phyloP scores from a whole-genome alignment of 1,140 invertebrate species.

The Sarcophaga bullata region DNA sequence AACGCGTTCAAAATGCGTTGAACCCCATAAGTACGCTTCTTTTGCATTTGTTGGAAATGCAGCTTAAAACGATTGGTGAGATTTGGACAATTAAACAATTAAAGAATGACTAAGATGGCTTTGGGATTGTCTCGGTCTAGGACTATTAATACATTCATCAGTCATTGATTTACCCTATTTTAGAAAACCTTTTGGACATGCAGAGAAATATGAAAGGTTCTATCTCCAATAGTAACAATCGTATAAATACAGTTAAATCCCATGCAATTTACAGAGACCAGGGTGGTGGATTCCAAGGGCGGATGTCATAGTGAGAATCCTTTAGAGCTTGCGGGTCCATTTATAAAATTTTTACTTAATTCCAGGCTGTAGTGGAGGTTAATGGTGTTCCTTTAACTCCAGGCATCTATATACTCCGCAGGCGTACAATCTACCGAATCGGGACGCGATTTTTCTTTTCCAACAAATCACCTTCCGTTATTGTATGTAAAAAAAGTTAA shows the following conservation, averaged over 20 bases:
- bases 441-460: conserved; percentile 89
- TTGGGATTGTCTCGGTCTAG: conserved; percentile 88
- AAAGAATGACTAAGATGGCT: conserved; percentile 95
- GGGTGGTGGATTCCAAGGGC: conserved; percentile 99
- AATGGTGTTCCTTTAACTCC: conserved; percentile 87
- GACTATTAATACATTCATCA: conserved; percentile 96
- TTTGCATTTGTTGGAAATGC: conserved; percentile 93
- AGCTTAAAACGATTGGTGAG: conserved; percentile 90
- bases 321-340: conserved; percentile 89
- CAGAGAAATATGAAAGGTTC: conserved; percentile 96
- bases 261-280: conserved; percentile 87
- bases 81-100: conserved; percentile 93
- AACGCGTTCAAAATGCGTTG: conserved; percentile 97
- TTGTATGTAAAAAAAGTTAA: conserved; percentile 92
- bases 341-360: conserved; percentile 79
- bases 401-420: conserved; percentile 95
- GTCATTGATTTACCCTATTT: conserved; percentile 96
- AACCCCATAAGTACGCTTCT: conserved; percentile 87
- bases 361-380: conserved; percentile 85
- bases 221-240: conserved; percentile 96
- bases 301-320: conserved; percentile 89
- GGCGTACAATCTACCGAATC: conserved; percentile 96
- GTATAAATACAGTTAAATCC: conserved; percentile 95
- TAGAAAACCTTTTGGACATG: conserved; percentile 96
- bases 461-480: conserved; percentile 66